Evolutionary conservation across 2,888 invertebrate species (phyloP).

Genomic region (Proisotoma minuta): DNA sequence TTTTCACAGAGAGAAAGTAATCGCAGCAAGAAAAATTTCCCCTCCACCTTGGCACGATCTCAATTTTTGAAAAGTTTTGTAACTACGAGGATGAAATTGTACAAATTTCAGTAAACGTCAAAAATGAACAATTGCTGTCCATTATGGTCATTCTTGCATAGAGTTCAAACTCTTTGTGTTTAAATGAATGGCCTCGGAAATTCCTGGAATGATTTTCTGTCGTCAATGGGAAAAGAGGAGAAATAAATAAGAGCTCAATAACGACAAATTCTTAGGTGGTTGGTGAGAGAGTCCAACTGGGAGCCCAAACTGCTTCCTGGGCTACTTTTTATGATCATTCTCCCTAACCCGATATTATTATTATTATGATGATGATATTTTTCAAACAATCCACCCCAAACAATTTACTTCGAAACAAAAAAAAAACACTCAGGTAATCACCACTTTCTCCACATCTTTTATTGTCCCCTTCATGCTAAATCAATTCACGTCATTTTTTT

Average conservation of each 20-base stretch:
- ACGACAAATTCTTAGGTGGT: conserved; percentile 36
- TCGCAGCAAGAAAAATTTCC: conserved; percentile 34
- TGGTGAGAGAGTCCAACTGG: conserved; percentile 18
- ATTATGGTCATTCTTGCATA: conserved; percentile 48
- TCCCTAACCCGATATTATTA: background rate
- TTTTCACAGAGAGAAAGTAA: background rate
- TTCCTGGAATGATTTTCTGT: conserved; percentile 46
- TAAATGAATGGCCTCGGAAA: conserved; percentile 40
- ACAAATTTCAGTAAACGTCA: conserved; percentile 47
- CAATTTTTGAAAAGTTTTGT: conserved; percentile 44
- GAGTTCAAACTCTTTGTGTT: conserved; percentile 40
- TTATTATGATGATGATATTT: conserved; percentile 1
- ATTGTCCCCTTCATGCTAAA: background rate
- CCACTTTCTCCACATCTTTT: background rate
- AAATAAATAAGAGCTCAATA: conserved; percentile 48
- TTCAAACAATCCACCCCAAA: conserved; percentile 9
- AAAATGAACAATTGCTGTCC: conserved; percentile 48
- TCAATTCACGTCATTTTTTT: background rate
- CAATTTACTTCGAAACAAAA: conserved; percentile 19
- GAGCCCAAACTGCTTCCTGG: background rate
- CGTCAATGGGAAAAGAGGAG: conserved; percentile 45
- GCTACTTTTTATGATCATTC: background rate
- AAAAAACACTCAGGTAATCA: conserved; percentile 16
- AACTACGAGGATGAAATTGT: conserved; percentile 42
- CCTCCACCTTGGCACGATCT: conserved; percentile 46